Evolutionary conservation across 2,113 vertebrate genomes (phyloP).

Genomic region (Myotis lucifugus): DNA sequence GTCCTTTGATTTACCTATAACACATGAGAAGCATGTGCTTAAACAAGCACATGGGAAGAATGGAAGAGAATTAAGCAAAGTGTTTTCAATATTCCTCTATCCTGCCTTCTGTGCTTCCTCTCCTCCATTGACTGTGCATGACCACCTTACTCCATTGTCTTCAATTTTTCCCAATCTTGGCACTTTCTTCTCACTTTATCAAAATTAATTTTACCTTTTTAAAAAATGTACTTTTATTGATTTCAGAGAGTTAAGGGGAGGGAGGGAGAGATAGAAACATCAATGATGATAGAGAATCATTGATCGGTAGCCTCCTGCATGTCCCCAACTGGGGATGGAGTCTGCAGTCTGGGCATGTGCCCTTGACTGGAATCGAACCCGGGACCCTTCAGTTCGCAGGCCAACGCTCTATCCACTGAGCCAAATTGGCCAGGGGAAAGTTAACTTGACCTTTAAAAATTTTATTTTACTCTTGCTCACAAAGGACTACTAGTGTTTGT

Average conservation of each 20-base stretch:
- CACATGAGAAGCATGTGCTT: conserved; percentile 9
- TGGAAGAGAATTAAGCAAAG: conserved; percentile 37
- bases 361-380: too few species aligned
- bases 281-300: too few species aligned
- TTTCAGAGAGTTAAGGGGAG: too few species aligned
- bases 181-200: conserved; percentile 5
- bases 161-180: not conserved
- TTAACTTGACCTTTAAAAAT: not conserved
- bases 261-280: too few species aligned
- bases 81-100: not conserved
- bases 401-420: too few species aligned
- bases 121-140: not conserved
- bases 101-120: not conserved
- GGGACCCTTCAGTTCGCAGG: too few species aligned
- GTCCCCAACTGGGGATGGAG: too few species aligned
- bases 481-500: conserved; percentile 8
- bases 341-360: too few species aligned
- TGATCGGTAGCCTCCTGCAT: too few species aligned
- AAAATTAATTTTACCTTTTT: conserved; percentile 33
- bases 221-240: not conserved
- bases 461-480: conserved; percentile 13
- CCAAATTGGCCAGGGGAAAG: not conserved
- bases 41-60: not conserved
- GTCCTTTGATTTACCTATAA: not conserved
- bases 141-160: not conserved